Base-by-base conservation (phyloP, 2,113 vertebrate genomes). In the Rissa tridactyla region DNA sequence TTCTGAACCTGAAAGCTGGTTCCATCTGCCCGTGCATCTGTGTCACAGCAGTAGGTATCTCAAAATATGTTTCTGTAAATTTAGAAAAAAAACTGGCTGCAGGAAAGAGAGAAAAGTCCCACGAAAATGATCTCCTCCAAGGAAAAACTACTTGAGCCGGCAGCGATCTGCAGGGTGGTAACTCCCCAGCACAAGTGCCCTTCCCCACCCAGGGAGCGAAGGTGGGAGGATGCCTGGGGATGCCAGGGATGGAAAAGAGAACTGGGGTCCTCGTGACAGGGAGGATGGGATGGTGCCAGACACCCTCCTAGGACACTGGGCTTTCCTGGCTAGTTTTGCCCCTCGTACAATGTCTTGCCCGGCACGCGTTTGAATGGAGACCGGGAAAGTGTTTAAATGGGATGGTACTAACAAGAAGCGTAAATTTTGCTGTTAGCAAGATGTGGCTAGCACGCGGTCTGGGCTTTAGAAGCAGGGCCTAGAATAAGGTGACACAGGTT, bases 371-470 rank as follows among this genome's bases (percentile, higher is more conserved):
- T 75, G 82, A 66, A n/a, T 18, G 51, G 60, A 73, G 61, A 70
- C 65, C 1, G 9, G 17, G 42, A 52, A 61, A 80, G 16, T 11
- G 12, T 26, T n/a, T 65, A 49, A 66, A 54, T 15, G 27, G 46
- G 58, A 57, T 0, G 2, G 11, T 52, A 49, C 60, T 54, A 49
- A 44, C 18, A 64, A 68, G 36, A 55, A 82, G 3, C 8, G 13
- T 40, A 38, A 78, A 64, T 1, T 2, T 10, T 0, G 0, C 22
- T 80, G 68, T 42, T 61, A 65, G 52, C 44, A 81, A 40, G 64
- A 36, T 60, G 49, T 38, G 51, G 34, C 51, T 62, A 26, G 13
- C 23, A 29, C 0, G 0, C 1, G 6, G 26, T 16, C 46, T 71
- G 69, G 38, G 9, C 65, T 92, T 71, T 57, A 69, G 52, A 58